A percentile compares a stretch with the other conserved stretches of the same genome.
Evolutionary conservation across 2,888 invertebrate genomes (phyloP).

Genomic region (Rotaria socialis): DNA sequence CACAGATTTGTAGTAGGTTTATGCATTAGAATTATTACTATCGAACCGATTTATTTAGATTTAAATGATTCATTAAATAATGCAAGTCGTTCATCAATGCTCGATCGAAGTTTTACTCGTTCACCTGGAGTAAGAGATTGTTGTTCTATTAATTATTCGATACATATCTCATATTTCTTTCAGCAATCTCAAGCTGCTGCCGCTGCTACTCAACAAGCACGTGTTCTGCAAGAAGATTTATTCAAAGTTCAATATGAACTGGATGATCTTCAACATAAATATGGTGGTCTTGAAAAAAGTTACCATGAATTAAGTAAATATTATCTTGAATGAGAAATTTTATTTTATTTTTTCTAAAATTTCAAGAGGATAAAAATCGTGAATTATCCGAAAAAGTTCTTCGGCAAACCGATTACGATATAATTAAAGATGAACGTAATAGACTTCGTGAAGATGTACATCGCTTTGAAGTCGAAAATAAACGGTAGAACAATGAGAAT

Average conservation of each 20-base stretch:
- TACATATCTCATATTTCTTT: neutral
- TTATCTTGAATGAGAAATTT: too few species aligned
- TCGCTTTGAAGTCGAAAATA: conserved; percentile 23
- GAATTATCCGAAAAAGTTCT: neutral
- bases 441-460: conserved; percentile 26
- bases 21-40: neutral
- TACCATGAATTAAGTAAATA: neutral
- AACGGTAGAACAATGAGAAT: neutral
- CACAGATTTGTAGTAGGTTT: neutral
- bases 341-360: neutral
- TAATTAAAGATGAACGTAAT: conserved; percentile 31
- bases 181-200: neutral
- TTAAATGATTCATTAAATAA: conserved; percentile 32
- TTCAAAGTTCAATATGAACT: neutral
- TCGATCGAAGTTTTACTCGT: conserved; percentile 25
- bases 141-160: neutral
- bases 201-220: neutral
- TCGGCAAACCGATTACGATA: conserved; percentile 2
- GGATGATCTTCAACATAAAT: conserved; percentile 20
- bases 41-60: neutral
- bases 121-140: neutral
- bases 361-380: conserved; percentile 10
- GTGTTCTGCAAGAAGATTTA: conserved; percentile 6
- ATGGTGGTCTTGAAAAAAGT: conserved; percentile 28
- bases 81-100: conserved; percentile 8